Evolutionary conservation across 2,888 invertebrate genomes (phyloP), one percentile per base, ranked within the genome.

Genomic region (Trichogramma dendrolimi): DNA sequence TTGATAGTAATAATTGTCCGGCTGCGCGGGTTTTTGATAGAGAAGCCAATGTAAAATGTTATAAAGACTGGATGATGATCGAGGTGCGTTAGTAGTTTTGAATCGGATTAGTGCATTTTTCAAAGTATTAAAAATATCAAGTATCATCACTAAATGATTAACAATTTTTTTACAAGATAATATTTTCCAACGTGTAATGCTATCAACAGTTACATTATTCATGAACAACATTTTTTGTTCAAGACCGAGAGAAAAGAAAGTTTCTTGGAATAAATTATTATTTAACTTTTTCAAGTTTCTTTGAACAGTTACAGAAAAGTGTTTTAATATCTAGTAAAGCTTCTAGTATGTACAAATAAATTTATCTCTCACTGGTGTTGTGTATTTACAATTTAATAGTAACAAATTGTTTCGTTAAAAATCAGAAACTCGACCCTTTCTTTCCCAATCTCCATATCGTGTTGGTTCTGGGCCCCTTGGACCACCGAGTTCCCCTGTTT

Each of bases 391-490:
- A 51, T 57, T 42, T 51, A 42, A 14, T 44, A 27, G 1, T 47
- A 44, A 7, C 4, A 44, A 40, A 42, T 39, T n/a, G 39, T 47
- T 5, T 49, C 44, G 7, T 80, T 83, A 98, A 82, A 99, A 99
- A 82, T 99, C 99, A 2, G 92, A 85, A 47, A 95, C 95, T 75
- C 98, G 84, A 64, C 99, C 99, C 77, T 99, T 99, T 69, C 98
- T 85, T 79, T 99, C 99, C 99, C 99, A 99, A 81, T 99, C 99
- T 2, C 99, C 99, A 81, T 94, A 99, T 70, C 99, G 85, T 8
- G 99, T 99, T 6, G 99, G 99, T 82, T 99, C 99, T 1, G 97
- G 99, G 5, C 99, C 99, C 71, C 86, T 83, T 0, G 98, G 98
- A 0, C 98, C 98, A 46, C 94, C 94, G 61, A 94, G 82, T 84